Conservation (phyloP, 1,140 invertebrate species). For the Drosophila pectinifera region DNA sequence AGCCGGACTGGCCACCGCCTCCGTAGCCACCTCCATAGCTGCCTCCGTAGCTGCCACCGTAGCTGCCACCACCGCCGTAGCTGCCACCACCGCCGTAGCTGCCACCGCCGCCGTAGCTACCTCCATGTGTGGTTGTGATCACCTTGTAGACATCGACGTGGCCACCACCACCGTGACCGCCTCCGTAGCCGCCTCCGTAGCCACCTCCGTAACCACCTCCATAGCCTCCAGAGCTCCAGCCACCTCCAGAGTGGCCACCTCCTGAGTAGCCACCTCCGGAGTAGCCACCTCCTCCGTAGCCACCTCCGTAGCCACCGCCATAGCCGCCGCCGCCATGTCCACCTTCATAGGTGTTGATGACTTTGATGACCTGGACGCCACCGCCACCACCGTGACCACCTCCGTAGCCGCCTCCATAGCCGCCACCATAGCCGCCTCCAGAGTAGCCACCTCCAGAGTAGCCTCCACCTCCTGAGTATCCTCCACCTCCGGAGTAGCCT, state of each 20-base stretch:
- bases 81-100: constrained; percentile 31
- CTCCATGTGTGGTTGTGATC: constrained; percentile 17
- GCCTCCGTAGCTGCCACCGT: constrained; percentile 34
- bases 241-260: constrained; percentile 27
- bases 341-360: constrained; percentile 29
- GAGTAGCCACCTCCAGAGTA: constrained; percentile 39
- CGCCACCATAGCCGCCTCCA: constrained; percentile 42
- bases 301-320: constrained; percentile 27
- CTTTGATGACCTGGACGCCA: constrained; percentile 36
- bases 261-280: constrained; percentile 28
- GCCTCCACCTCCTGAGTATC: no score
- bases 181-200: constrained; percentile 37
- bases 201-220: constrained; percentile 39
- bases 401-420: constrained; percentile 36
- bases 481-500: constrained; percentile 26
- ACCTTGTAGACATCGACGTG: constrained; percentile 14
- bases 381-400: constrained; percentile 41
- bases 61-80: constrained; percentile 68
- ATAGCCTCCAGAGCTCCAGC: constrained; percentile 31
- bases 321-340: constrained; percentile 43
- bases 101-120: no score
- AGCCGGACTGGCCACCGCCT: constrained; percentile 52
- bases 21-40: constrained; percentile 25
- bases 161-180: constrained; percentile 28
- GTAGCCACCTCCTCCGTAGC: constrained; percentile 41